These are phyloP conservation scores for Echinops telfairi DNA, from an alignment of 2,113 vertebrate genomes.

Conservation along the genomic window DNA sequence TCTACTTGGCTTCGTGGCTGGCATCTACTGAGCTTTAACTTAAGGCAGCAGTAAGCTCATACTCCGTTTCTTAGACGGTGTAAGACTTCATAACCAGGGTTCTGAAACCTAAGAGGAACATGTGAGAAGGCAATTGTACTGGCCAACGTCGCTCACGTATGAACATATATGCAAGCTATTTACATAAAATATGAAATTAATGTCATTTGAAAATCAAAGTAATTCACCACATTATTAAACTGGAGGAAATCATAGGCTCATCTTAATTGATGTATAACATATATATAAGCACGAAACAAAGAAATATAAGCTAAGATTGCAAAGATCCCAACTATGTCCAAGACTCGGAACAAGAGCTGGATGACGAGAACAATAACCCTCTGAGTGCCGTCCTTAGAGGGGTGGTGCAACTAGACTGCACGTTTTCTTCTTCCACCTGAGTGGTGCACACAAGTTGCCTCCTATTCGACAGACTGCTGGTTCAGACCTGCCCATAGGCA, in stretches of 20 bases:
- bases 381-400: not conserved
- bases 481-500: not conserved
- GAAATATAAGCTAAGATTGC: not conserved
- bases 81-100: not conserved
- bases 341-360: not conserved
- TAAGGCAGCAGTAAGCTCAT: not conserved
- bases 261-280: not conserved
- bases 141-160: not conserved
- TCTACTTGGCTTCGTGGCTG: not conserved
- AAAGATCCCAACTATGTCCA: not conserved
- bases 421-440: conserved; percentile 22
- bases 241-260: not conserved
- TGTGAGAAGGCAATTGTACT: not conserved
- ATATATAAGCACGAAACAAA: not conserved
- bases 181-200: conserved; percentile 25
- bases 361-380: conserved; percentile 4
- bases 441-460: not conserved
- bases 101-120: conserved; percentile 34
- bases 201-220: conserved; percentile 49
- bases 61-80: not conserved
- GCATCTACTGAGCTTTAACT: not conserved
- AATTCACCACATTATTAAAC: not conserved
- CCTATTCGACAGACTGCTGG: not conserved
- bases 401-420: not conserved
- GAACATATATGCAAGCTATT: not conserved